phyloP scores from a whole-genome alignment of 2,888 invertebrate species.

The Pegoplata infirma region DNA sequence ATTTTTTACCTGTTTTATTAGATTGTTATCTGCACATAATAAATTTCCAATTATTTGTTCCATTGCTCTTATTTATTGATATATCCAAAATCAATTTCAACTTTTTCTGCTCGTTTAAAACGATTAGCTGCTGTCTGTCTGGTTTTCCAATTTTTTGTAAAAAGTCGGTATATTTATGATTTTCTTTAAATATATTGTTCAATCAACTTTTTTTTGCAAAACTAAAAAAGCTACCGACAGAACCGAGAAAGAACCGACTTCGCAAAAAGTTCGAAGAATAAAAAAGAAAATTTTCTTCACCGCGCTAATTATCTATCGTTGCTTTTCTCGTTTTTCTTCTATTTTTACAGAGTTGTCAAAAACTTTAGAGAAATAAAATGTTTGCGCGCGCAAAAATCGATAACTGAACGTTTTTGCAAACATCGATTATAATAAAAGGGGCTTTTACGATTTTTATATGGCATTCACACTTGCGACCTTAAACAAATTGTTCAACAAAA shows the following conservation, averaged over 20 bases:
- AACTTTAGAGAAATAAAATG: too few species aligned
- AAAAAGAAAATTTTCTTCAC: conserved; percentile 14
- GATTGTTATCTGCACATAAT: conserved; percentile 81
- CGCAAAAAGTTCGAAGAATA: conserved; percentile 29
- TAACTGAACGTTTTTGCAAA: too few species aligned
- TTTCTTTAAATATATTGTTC: not conserved
- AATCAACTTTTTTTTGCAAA: too few species aligned
- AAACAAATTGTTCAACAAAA: too few species aligned
- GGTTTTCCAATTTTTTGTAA: not conserved
- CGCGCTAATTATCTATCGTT: too few species aligned
- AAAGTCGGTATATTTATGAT: not conserved
- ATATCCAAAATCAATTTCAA: not conserved
- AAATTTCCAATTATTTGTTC: conserved; percentile 82
- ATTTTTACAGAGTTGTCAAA: too few species aligned
- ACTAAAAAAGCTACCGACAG: too few species aligned
- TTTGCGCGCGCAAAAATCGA: too few species aligned
- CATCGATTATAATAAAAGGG: too few species aligned
- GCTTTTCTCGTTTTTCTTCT: too few species aligned
- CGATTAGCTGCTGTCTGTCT: not conserved
- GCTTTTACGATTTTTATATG: too few species aligned
- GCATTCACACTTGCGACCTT: too few species aligned
- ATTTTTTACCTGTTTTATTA: conserved; percentile 83
- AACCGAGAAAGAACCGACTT: conserved; percentile 27
- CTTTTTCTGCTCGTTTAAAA: not conserved
- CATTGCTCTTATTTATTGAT: conserved; percentile 75